Evolutionary conservation across 2,888 invertebrate genomes (phyloP), one percentile per base, ranked within the genome.

Genomic region (Rhodophaea formosa): DNA sequence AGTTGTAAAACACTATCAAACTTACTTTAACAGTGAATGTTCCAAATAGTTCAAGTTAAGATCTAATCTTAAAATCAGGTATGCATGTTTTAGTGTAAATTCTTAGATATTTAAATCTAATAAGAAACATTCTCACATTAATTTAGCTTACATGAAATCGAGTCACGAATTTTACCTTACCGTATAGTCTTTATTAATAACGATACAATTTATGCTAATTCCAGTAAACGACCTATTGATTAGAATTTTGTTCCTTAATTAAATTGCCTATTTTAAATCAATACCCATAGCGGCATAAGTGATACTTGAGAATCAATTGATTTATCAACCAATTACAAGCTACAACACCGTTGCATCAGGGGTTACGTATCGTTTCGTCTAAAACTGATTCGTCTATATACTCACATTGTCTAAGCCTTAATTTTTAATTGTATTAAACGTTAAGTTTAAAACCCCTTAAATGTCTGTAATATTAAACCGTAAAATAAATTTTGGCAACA

Each of bases 321-420:
- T 61, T 61, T 58, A 61, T 61, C 58, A 57, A 51, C 58, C 58
- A 61, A 61, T 61, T 57, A 61, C 56, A 45, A 29, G 10, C 23
- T 52, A 59, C 61, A 61, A 61, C 51, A 56, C 57, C 56, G 53
- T 54, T 59, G 55, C 60, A 62, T 49, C 49, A 43, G 23, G 5
- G 23, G 23, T 5, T 23, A 23, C 23, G 23, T 23, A 23, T 23
- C 23, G 5, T 3, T 3, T 23, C 3, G 23, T 23, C 23, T 23
- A 23, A 23, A 23, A 2, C 5, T 23, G 23, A 23, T 3, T 23
- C 23, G 23, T 23, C 23, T 23, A 23, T 23, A 23, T 23, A 23
- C 23, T 23, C 5, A 23, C 23, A 23, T 3, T 23, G 23, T 23
- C 23, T 23, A 23, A 23, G 5, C 23, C 5, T 3, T 23, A 3